phyloP scores from a whole-genome alignment of 2,113 vertebrate species.

The Gymnarchus niloticus region DNA sequence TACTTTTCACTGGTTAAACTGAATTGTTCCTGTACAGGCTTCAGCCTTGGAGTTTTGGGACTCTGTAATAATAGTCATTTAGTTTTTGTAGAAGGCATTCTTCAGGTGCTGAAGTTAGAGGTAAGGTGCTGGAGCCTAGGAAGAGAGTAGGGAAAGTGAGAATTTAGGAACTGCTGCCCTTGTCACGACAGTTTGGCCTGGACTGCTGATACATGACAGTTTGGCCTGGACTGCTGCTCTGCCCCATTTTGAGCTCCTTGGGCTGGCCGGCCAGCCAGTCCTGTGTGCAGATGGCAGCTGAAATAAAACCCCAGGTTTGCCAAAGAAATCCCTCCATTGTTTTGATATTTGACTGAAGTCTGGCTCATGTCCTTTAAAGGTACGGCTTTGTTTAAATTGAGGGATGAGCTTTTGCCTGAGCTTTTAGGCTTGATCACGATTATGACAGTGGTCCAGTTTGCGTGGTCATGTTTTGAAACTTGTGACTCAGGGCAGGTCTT shows the following conservation, averaged over 20 bases:
- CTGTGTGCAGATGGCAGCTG: slow-evolving; percentile 14
- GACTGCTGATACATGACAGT: too few species aligned
- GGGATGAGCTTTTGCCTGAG: not conserved
- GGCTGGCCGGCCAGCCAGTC: not conserved
- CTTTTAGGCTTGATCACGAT: not conserved
- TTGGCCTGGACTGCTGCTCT: not conserved
- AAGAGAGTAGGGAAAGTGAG: not conserved
- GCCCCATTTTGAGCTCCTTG: not conserved
- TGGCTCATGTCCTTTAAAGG: slow-evolving; percentile 7
- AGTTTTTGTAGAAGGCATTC: not conserved
- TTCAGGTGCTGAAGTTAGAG: not conserved
- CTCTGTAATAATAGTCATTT: not conserved
- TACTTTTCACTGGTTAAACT: not conserved
- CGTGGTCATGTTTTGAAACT: too few species aligned
- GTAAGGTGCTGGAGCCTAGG: not conserved
- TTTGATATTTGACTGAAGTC: slow-evolving; percentile 30
- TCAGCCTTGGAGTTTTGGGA: not conserved
- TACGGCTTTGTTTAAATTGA: not conserved
- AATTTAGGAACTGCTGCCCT: not conserved
- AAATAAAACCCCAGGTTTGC: not conserved
- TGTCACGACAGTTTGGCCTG: not conserved
- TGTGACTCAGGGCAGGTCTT: not conserved
- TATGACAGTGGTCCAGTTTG: too few species aligned
- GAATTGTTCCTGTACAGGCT: not conserved
- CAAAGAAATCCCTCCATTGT: slow-evolving; percentile 46